Evolutionary conservation across 2,888 invertebrate species (phyloP), one percentile per base, ranked within the genome.

Genomic region (Homarus gammarus): DNA sequence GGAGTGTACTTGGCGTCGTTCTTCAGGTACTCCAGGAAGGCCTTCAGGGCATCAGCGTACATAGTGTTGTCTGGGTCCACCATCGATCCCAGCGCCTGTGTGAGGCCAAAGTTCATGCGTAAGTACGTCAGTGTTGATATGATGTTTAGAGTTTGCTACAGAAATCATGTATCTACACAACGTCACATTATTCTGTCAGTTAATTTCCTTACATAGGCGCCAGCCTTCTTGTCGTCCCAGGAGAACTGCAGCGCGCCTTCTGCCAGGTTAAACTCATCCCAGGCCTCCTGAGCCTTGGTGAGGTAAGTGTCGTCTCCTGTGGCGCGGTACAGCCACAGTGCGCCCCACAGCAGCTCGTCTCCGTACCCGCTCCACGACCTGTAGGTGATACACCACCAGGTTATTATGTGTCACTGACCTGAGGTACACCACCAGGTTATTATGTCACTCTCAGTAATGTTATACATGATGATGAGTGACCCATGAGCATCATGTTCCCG

Each of bases 291-390:
- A 1, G 95, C 95, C 70, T 95, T 94, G 56, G 94, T 94, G 82
- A 95, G 93, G 92, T 95, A 95, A 61, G 93, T 93, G 0, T 93
- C 91, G 10, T 95, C 94, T 61, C 94, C 94, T 1, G 95, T 95
- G 5, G 95, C 95, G 92, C 94, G 94, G 93, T 94, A 95, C 8
- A 95, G 93, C 95, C 95, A 95, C 0, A 94, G 93, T 0, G 95
- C 95, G 0, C 95, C 95, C 95, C 95, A 95, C 0, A 95, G 94
- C 38, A 95, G 93, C 92, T 95, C 95, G 92, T 95, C 95, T 0
- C 95, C 95, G 92, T 95, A 95, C 38, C 73, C 73, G 18, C 73
- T 73, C 73, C 73, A 73, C 40, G 73, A 10, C 44, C 44, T 49
- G 44, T 49, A 12, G 44, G 44, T 10, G 44, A 49, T 12, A 49